These are phyloP conservation scores for Julus scanicus DNA, from an alignment of 2,888 invertebrate species.

Conservation along the genomic window DNA sequence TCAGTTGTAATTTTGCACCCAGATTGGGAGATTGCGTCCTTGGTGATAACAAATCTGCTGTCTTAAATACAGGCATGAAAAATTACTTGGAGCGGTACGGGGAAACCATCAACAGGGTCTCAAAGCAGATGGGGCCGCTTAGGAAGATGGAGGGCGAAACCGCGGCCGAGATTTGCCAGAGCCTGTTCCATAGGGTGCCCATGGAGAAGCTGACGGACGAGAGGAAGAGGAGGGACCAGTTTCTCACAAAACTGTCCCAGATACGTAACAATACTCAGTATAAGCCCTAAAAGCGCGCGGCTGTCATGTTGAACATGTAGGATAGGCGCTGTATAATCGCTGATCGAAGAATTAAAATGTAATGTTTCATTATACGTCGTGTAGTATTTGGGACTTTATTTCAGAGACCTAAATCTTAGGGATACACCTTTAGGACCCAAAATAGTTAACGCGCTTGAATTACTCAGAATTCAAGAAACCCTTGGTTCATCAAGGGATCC, in stretches of 20 bases:
- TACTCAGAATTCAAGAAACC: too few relatives aligned
- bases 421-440: too few relatives aligned
- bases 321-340: neutral
- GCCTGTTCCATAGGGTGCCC: slow-evolving; percentile 80
- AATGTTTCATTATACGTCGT: too few relatives aligned
- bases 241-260: slow-evolving; percentile 81
- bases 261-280: slow-evolving; percentile 65
- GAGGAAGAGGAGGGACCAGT: slow-evolving; percentile 84
- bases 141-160: slow-evolving; percentile 79
- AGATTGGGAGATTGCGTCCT: neutral
- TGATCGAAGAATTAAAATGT: too few relatives aligned
- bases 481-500: too few relatives aligned
- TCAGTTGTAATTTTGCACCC: slow-evolving; percentile 58
- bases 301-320: neutral
- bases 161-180: slow-evolving; percentile 75
- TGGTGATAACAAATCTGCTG: neutral
- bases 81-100: slow-evolving; percentile 74
- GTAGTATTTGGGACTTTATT: too few relatives aligned
- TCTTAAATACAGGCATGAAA: slow-evolving; percentile 69
- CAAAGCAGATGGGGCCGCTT: slow-evolving; percentile 79
- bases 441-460: too few relatives aligned
- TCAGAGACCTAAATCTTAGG: too few relatives aligned
- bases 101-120: slow-evolving; percentile 73
- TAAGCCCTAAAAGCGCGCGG: neutral
- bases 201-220: slow-evolving; percentile 78